Conservation (phyloP, 2,888 invertebrate genomes). For the Meteorus colon region DNA sequence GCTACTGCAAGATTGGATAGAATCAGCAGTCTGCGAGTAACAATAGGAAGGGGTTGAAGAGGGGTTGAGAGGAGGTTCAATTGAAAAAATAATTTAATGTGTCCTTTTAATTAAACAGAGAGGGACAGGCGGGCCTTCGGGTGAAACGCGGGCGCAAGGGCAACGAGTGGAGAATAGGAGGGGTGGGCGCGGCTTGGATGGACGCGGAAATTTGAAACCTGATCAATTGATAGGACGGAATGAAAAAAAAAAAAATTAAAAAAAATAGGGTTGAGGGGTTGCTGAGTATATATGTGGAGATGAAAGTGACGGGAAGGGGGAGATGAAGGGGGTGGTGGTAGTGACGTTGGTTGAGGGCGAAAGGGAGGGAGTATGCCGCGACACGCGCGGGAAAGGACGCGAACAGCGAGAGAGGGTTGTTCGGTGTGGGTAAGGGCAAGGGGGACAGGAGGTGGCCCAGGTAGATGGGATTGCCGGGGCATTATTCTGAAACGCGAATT, state of each 20-base stretch:
- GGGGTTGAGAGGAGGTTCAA: slow-evolving; percentile 60
- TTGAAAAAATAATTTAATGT: slow-evolving; percentile 73
- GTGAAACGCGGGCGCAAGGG: slow-evolving; percentile 58
- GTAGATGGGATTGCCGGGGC: slow-evolving; percentile 73
- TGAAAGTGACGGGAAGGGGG: slow-evolving; percentile 56
- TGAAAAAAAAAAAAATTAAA: slow-evolving; percentile 60
- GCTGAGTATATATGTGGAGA: slow-evolving; percentile 48
- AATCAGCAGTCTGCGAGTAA: slow-evolving; percentile 72
- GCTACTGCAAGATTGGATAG: slow-evolving; percentile 68
- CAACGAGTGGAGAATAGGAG: slow-evolving; percentile 54
- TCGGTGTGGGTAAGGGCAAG: slow-evolving; percentile 39
- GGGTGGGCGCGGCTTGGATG: slow-evolving; percentile 72
- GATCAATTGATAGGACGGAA: slow-evolving; percentile 74
- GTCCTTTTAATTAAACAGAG: slow-evolving; percentile 72
- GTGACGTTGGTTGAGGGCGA: slow-evolving; percentile 47
- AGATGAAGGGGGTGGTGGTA: slow-evolving; percentile 59
- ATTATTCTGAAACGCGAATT: slow-evolving; percentile 74
- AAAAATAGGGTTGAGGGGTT: slow-evolving; percentile 72
- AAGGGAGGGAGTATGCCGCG: slow-evolving; percentile 48
- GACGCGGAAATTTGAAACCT: slow-evolving; percentile 74
- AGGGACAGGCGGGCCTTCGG: slow-evolving; percentile 60
- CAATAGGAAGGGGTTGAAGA: slow-evolving; percentile 59
- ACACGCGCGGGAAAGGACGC: slow-evolving; percentile 43
- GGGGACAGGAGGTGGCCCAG: slow-evolving; percentile 53
- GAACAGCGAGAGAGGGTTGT: slow-evolving; percentile 38